Percentiles rank a stretch among this genome's conserved stretches.
Evolutionary conservation across 2,888 invertebrate genomes (phyloP).

Genomic region (Acleris emargana): DNA sequence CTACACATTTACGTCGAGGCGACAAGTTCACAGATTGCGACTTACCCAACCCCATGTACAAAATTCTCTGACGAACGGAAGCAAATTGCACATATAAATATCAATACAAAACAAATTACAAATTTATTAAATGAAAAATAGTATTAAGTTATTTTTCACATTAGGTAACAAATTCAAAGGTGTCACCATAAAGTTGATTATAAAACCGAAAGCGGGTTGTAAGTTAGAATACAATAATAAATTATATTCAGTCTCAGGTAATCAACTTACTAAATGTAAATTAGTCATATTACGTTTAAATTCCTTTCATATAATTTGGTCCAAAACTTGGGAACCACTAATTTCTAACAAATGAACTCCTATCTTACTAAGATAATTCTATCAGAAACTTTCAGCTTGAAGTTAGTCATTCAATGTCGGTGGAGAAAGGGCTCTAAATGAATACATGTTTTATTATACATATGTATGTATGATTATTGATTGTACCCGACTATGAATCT

Average conservation of each 20-base stretch:
- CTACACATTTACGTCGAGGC: too few species aligned
- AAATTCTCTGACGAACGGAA: too few species aligned
- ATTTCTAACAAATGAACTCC: not conserved
- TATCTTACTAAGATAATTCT: not conserved
- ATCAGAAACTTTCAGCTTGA: not conserved
- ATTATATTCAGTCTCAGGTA: not conserved
- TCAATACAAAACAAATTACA: too few species aligned
- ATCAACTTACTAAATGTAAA: not conserved
- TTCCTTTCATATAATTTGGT: not conserved
- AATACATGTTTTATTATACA: not conserved
- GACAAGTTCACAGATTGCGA: too few species aligned
- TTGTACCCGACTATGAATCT: not conserved
- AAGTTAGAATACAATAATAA: too few species aligned
- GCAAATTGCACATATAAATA: too few species aligned
- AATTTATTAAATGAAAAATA: too few species aligned
- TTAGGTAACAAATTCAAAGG: too few species aligned
- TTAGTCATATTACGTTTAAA: not conserved
- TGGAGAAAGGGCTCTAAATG: not conserved
- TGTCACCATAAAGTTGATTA: too few species aligned
- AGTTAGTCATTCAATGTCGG: not conserved
- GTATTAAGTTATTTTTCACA: too few species aligned
- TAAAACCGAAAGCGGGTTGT: too few species aligned
- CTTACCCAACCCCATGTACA: too few species aligned
- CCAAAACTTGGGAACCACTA: not conserved
- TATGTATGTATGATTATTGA: not conserved